Conservation (phyloP, 2,113 vertebrate genomes). For the Plotosus lineatus region DNA sequence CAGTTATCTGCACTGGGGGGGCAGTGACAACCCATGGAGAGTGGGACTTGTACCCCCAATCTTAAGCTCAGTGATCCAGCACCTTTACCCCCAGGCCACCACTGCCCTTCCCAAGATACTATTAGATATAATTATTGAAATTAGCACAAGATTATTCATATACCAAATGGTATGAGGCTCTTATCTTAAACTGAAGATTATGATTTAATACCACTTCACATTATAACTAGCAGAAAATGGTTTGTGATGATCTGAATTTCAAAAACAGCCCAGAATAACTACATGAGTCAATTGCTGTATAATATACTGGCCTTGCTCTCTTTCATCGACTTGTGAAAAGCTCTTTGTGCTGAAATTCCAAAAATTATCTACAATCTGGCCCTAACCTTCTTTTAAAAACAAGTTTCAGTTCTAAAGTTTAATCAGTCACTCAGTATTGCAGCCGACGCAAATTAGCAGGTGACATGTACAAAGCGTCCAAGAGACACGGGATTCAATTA, state of each 20-base stretch:
- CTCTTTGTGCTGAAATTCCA: not conserved
- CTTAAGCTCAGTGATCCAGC: too few species aligned
- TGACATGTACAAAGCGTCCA: not conserved
- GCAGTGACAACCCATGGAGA: too few species aligned
- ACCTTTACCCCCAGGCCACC: too few species aligned
- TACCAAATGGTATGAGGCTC: not conserved
- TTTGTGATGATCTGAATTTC: not conserved
- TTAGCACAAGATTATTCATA: too few species aligned
- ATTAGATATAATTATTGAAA: too few species aligned
- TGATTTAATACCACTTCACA: not conserved
- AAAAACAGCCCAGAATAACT: not conserved
- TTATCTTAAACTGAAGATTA: not conserved
- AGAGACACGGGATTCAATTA: conserved; percentile 25
- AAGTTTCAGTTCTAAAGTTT: not conserved
- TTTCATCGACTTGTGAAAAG: not conserved
- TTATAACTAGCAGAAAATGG: not conserved
- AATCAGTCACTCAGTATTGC: not conserved
- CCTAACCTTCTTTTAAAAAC: not conserved
- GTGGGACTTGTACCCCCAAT: too few species aligned
- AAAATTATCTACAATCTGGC: not conserved
- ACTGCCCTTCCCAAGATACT: too few species aligned
- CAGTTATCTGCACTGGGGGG: too few species aligned
- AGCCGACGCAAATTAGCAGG: conserved; percentile 14
- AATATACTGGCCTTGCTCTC: not conserved
- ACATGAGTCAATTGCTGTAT: not conserved